Evolutionary conservation across 2,797 vertebrate genomes (phyloP).

Genomic region (Iguana delicatissima): DNA sequence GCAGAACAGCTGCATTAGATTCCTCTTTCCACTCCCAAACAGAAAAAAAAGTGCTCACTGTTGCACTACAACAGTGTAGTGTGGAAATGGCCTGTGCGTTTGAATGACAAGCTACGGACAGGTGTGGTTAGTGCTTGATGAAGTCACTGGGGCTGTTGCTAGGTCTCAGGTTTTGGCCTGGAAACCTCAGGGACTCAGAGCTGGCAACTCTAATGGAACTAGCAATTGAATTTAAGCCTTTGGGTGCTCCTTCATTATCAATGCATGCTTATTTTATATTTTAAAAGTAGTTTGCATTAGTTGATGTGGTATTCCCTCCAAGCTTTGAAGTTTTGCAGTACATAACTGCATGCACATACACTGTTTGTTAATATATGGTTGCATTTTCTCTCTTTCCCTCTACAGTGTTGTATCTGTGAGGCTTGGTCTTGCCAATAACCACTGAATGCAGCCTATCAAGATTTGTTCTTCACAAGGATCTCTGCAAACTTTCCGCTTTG

Average conservation of each 20-base stretch:
- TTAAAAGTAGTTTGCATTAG: background rate
- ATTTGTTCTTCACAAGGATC: background rate
- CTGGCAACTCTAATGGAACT: background rate
- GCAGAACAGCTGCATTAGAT: too few relatives aligned
- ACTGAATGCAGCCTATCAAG: background rate
- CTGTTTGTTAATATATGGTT: background rate
- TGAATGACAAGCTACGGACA: too few relatives aligned
- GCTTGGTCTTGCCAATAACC: background rate
- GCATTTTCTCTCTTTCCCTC: background rate
- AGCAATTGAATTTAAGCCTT: background rate
- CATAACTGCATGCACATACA: background rate
- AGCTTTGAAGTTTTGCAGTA: background rate
- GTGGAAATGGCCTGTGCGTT: too few relatives aligned
- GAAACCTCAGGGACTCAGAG: too few relatives aligned
- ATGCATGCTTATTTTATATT: background rate
- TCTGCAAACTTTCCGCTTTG: background rate
- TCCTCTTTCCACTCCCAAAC: too few relatives aligned
- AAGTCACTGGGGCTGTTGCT: too few relatives aligned
- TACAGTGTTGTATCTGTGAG: conserved; percentile 11
- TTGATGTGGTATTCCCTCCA: background rate
- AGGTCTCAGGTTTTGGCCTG: too few relatives aligned
- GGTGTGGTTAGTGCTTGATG: too few relatives aligned
- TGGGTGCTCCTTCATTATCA: background rate
- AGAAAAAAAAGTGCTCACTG: too few relatives aligned
- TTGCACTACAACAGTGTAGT: too few relatives aligned